Conservation (phyloP, 2,888 invertebrate genomes). For the Epistrophella euchroma region DNA sequence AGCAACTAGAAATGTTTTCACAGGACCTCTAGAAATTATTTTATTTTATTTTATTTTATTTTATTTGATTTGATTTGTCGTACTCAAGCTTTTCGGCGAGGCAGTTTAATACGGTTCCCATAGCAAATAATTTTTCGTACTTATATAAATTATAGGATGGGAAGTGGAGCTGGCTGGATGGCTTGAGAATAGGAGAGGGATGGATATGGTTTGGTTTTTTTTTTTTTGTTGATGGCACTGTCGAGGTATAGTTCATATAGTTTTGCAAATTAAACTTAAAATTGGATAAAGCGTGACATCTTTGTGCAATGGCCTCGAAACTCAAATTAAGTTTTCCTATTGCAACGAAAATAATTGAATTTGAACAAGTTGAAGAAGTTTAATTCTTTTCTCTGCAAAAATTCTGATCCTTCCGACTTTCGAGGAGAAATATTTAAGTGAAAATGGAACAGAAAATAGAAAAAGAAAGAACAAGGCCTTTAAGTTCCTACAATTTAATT, state of each 20-base stretch:
- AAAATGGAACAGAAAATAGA: neutral
- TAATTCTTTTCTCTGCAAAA: slow-evolving; percentile 23
- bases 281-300: slow-evolving; percentile 72
- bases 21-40: slow-evolving; percentile 59
- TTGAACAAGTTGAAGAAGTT: slow-evolving; percentile 46
- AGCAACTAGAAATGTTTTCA: slow-evolving; percentile 60
- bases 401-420: slow-evolving; percentile 11
- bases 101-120: slow-evolving; percentile 65
- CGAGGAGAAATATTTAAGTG: slow-evolving; percentile 4
- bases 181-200: neutral
- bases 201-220: neutral
- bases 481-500: too few relatives aligned
- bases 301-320: slow-evolving; percentile 62
- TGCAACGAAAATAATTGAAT: slow-evolving; percentile 62
- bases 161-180: neutral
- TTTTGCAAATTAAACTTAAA: slow-evolving; percentile 67
- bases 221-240: neutral
- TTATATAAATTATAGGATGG: slow-evolving; percentile 59
- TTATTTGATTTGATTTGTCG: slow-evolving; percentile 71
- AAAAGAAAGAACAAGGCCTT: too few relatives aligned
- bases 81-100: slow-evolving; percentile 34
- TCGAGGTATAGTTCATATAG: slow-evolving; percentile 56
- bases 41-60: slow-evolving; percentile 36
- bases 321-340: slow-evolving; percentile 65
- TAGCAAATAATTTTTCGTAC: slow-evolving; percentile 66